Evolutionary conservation across 2,113 vertebrate genomes (phyloP).

Genomic region (Rafetus swinhoei): DNA sequence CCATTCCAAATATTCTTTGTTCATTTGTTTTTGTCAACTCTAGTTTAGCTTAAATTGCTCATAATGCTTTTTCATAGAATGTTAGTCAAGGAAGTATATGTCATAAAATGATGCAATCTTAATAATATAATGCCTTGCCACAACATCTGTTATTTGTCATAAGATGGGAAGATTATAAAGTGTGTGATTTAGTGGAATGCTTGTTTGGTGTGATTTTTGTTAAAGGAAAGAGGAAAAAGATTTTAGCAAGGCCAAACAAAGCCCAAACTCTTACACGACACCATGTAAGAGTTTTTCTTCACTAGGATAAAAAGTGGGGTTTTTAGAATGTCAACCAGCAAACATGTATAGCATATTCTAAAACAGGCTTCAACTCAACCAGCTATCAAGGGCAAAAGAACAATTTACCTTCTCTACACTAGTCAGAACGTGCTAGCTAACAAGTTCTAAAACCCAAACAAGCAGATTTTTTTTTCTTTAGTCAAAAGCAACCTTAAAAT

Average conservation of each 20-base stretch:
- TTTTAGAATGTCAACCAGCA: constrained; percentile 56
- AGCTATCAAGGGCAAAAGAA: neutral
- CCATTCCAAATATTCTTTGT: neutral
- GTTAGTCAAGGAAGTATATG: neutral
- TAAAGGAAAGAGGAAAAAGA: constrained; percentile 43
- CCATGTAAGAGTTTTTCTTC: constrained; percentile 24
- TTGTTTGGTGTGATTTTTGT: neutral
- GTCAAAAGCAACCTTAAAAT: neutral
- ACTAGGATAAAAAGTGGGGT: constrained; percentile 45
- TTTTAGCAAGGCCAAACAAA: constrained; percentile 23
- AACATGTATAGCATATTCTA: neutral
- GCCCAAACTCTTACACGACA: neutral
- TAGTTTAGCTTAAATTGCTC: neutral
- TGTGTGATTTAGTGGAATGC: neutral
- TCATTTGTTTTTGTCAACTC: neutral
- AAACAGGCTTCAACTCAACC: neutral
- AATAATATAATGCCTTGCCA: neutral
- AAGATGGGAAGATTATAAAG: neutral
- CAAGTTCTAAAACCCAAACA: neutral
- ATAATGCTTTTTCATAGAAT: neutral
- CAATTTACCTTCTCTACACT: neutral
- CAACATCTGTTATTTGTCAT: neutral
- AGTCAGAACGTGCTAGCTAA: neutral
- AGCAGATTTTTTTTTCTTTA: constrained; percentile 1
- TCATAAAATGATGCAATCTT: neutral